phyloP scores from a whole-genome alignment of 2,797 vertebrate species.

The Lindbergichthys nudifrons region DNA sequence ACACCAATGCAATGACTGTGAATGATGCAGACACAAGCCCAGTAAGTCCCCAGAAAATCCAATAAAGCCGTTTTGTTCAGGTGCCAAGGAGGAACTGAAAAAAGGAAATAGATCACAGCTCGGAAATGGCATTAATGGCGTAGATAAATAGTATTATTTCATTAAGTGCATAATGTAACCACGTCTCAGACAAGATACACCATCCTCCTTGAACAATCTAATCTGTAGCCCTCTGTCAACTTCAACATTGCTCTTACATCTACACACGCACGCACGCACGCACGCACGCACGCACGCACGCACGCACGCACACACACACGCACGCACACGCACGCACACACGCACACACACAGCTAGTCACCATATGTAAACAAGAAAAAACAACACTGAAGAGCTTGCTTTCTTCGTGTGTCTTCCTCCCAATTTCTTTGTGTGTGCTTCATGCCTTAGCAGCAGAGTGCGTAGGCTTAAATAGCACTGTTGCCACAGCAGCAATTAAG shows the following conservation, averaged over 20 bases:
- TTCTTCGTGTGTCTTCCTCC: constrained; percentile 20
- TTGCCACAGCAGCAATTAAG: constrained; percentile 84
- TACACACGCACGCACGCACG: background rate
- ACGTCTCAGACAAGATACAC: constrained; percentile 7
- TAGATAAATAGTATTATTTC: constrained; percentile 10
- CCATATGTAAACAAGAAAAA: too few relatives aligned
- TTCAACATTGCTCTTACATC: background rate
- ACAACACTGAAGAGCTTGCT: constrained; percentile 2
- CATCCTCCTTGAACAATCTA: background rate
- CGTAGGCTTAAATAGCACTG: constrained; percentile 74
- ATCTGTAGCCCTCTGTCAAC: background rate
- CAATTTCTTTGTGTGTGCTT: constrained; percentile 4
- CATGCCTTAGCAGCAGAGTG: constrained; percentile 49
- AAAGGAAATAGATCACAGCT: background rate
- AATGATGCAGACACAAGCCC: background rate
- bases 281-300: constrained; percentile 8
- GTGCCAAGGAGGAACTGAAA: background rate
- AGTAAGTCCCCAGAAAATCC: background rate
- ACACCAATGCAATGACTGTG: too few relatives aligned
- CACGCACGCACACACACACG: background rate
- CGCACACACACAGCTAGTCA: background rate
- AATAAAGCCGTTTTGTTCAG: background rate
- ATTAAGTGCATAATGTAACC: constrained; percentile 13
- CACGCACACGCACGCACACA: background rate
- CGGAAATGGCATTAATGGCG: constrained; percentile 18